phyloP scores from a whole-genome alignment of 1,140 invertebrate genomes.

The Belonocnema kinseyi region DNA sequence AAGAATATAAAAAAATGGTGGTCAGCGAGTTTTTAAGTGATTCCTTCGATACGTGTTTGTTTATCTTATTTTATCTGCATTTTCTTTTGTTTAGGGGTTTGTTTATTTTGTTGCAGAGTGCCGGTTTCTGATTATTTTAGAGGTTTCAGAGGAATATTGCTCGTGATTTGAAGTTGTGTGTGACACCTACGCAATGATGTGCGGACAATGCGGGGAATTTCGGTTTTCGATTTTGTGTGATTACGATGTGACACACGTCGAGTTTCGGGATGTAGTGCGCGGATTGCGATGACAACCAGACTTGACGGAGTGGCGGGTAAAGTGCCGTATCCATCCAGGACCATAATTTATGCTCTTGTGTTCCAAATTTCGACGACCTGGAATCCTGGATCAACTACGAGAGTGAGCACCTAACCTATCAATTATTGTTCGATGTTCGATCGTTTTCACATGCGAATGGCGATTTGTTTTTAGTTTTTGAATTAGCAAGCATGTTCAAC shows the following conservation, averaged over 20 bases:
- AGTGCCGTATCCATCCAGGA: conserved; percentile 59
- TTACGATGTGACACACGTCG: conserved; percentile 65
- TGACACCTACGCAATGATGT: conserved; percentile 65
- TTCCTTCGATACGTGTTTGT: conserved; percentile 2
- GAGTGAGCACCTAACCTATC: conserved; percentile 42
- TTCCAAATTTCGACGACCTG: conserved; percentile 50
- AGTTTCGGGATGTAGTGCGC: conserved; percentile 66
- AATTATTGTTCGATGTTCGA: conserved; percentile 3
- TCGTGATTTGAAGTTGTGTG: conserved; percentile 50
- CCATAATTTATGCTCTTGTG: conserved; percentile 60
- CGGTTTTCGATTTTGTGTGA: conserved; percentile 72
- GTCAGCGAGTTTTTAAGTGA: too few relatives aligned
- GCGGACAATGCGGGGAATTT: conserved; percentile 72
- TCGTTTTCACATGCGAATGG: not conserved
- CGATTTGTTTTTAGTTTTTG: too few relatives aligned
- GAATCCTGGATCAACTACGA: conserved; percentile 41
- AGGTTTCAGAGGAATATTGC: conserved; percentile 54
- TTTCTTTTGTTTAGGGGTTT: conserved; percentile 29
- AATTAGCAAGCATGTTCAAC: too few relatives aligned
- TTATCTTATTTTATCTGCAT: conserved; percentile 20
- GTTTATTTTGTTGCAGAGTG: conserved; percentile 21
- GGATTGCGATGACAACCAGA: conserved; percentile 69
- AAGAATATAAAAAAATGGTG: too few relatives aligned
- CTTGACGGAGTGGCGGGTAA: conserved; percentile 70
- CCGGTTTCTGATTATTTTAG: conserved; percentile 35